Conservation (phyloP, 1,140 invertebrate species). For the Xylocopa sonorina region DNA sequence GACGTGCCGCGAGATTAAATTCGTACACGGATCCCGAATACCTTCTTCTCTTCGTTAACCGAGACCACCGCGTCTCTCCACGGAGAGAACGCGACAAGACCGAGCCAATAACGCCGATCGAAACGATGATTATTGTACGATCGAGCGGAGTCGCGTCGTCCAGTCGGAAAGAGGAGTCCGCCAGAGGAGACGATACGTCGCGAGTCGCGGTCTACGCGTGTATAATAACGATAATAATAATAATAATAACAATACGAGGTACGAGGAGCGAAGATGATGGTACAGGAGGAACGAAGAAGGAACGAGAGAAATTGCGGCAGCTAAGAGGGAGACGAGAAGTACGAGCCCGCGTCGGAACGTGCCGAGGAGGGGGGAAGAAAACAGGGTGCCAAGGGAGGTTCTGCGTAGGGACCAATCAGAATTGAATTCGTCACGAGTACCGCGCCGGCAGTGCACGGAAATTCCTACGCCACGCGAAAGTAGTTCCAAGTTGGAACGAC, state of each 20-base stretch:
- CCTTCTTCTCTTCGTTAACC: too few species aligned
- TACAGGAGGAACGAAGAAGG: slow-evolving; percentile 26
- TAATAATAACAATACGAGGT: too few species aligned
- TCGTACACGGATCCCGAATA: too few species aligned
- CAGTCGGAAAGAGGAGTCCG: too few species aligned
- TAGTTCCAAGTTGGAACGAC: slow-evolving; percentile 76
- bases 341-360: slow-evolving; percentile 10
- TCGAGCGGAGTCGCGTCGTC: too few species aligned
- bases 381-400: slow-evolving; percentile 75
- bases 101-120: too few species aligned
- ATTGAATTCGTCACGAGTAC: slow-evolving; percentile 82
- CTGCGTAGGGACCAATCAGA: slow-evolving; percentile 82
- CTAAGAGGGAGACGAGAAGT: slow-evolving; percentile 56
- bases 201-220: too few species aligned
- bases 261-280: neutral
- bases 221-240: too few species aligned
- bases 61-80: too few species aligned
- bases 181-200: slow-evolving; percentile 25
- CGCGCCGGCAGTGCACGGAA: slow-evolving; percentile 69
- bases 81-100: too few species aligned
- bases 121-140: too few species aligned
- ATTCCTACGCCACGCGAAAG: slow-evolving; percentile 77
- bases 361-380: slow-evolving; percentile 48
- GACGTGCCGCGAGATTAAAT: slow-evolving; percentile 80
- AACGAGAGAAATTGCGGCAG: slow-evolving; percentile 40